A percentile compares a stretch with the other conserved stretches of the same genome.
phyloP scores from a whole-genome alignment of 1,140 invertebrate species.

The Holcopasites calliopsidis region DNA sequence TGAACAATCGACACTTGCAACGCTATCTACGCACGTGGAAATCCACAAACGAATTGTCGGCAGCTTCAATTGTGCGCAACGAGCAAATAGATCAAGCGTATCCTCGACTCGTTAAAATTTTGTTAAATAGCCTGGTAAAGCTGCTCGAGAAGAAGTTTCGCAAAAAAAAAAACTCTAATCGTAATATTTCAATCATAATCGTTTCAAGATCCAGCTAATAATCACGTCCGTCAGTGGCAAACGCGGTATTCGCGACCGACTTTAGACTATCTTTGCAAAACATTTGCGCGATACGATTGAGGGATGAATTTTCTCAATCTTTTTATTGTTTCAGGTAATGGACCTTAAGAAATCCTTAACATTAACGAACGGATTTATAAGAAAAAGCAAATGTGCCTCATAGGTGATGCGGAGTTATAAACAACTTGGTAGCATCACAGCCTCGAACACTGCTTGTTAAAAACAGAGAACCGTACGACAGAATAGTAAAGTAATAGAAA shows the following conservation, averaged over 20 bases:
- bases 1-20: neutral
- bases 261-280: neutral
- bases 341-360: neutral
- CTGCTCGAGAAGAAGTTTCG: neutral
- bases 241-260: neutral
- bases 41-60: neutral
- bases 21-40: neutral
- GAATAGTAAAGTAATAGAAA: no score
- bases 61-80: neutral
- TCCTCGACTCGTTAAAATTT: neutral
- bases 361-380: neutral
- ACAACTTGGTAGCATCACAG: no score
- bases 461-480: no score
- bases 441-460: no score
- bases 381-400: neutral
- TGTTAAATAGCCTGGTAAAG: neutral
- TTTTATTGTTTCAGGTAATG: neutral
- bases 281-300: neutral
- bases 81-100: neutral
- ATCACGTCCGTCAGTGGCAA: neutral
- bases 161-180: neutral
- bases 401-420: no score
- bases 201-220: neutral
- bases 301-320: neutral
- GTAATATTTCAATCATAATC: constrained; percentile 29